Evolutionary conservation across 2,888 invertebrate species (phyloP), one percentile per base, ranked within the genome.

Genomic region (Quadroppia sp.): DNA sequence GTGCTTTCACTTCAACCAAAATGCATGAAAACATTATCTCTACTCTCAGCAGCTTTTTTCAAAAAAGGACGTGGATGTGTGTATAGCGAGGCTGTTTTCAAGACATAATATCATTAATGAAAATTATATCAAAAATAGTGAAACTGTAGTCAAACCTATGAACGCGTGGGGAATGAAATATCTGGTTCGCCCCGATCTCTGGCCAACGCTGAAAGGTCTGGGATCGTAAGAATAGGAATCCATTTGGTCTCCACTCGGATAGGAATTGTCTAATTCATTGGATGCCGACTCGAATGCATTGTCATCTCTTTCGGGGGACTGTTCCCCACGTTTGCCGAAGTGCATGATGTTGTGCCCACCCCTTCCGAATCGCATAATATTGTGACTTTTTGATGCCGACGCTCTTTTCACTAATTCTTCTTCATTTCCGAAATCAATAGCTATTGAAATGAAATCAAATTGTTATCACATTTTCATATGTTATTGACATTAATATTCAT

Each of bases 321-420:
- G 17, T 32, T 59, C 30, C 1, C 30, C 40, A 20, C 75, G 74
- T 61, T 75, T 75, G 25, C 75, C 75, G 25, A 75, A 75, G n/a
- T 74, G 74, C 75, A 75, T 75, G 30, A 75, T 75, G 70, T 75
- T 75, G 36, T 75, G 75, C 13, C 75, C 75, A 30, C 71, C 67
- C 32, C 75, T 71, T 25, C 75, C 75, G 50, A 75, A 75, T 13
- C 75, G 74, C 75, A 75, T 75, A n/a, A 75, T 75, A 40, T 59
- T 74, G 30, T 75, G 75, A 36, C 71, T 61, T 32, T 50, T 30
- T 17, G 32, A 3, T 48, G 70, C 28, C 7, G 71, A 23, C 30
- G 74, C 53, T 36, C 74, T 48, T 28, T 74, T 74, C 20, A 23
- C 15, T 59, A 36, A 45, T 9, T 71, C 71, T 9, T 74, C 74